Evolutionary conservation across 2,113 vertebrate species (phyloP), one percentile per base, ranked within the genome.

Genomic region (Shinisaurus crocodilurus): DNA sequence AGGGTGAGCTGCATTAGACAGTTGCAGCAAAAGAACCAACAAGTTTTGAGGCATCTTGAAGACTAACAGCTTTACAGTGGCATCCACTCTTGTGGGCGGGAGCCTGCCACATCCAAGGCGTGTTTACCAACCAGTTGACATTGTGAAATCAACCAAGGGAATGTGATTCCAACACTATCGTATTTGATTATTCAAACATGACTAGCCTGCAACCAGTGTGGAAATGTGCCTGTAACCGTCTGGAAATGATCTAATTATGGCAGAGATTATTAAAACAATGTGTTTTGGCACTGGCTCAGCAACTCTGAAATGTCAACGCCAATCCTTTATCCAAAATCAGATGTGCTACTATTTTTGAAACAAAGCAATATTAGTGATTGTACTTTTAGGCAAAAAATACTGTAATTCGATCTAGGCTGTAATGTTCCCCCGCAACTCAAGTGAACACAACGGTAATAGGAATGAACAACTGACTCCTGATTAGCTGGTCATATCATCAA

Each of bases 211-310:
- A 34, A 77, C 63, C 54, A 45, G 40, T 29, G 10, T 32, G 63
- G 75, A 85, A 80, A 79, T 25, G 12, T 57, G 77, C 89, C 45
- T n/a, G 40, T 27, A 63, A 40, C 0, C 10, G 85, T 5, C 75
- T 90, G 74, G 85, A 90, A 82, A 92, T 90, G 74, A 90, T 75
- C 87, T 16, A 87, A 60, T 90, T 92, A 27, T 23, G 75, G 92
- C 92, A 70, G 48, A 15, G 3, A 70, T 74, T 85, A 94, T n/a
- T 79, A 75, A 89, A 94, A 84, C 32, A 54, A 25, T 0, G 18
- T 87, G 48, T 13, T 77, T 79, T 69, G 86, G 76, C 57, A 34
- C 23, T 50, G 80, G 70, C 76, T 88, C 29, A 27, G 72, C 89
- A 63, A 84, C 29, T 54, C 23, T 0, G 23, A 80, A 82, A 40